These are phyloP conservation scores for Lithophane socia DNA, from an alignment of 2,888 invertebrate species.

Conservation along the genomic window DNA sequence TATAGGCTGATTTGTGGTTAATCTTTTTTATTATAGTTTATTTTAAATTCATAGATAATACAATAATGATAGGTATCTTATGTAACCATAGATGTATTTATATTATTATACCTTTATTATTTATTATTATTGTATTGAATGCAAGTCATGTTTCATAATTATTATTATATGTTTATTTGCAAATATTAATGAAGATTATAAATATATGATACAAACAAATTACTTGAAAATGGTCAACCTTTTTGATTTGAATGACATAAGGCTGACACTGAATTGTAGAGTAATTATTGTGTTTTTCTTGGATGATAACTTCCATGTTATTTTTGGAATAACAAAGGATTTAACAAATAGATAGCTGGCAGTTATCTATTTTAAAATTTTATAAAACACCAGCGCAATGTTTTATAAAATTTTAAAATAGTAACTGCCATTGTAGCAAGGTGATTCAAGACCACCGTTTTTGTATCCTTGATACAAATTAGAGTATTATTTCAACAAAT, in stretches of 20 bases:
- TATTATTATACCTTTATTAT: neutral
- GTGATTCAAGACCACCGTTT: neutral
- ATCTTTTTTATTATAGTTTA: too few species aligned
- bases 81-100: neutral
- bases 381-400: too few species aligned
- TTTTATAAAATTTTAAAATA: neutral
- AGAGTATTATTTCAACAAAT: constrained; percentile 29
- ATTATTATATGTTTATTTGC: neutral
- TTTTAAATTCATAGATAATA: too few species aligned
- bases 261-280: neutral
- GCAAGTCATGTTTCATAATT: too few species aligned
- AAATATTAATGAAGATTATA: neutral
- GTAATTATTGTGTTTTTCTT: neutral
- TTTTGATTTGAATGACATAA: neutral
- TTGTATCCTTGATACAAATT: constrained; percentile 21
- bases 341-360: constrained; percentile 1
- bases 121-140: too few species aligned
- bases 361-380: neutral
- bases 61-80: too few species aligned
- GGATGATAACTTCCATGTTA: neutral
- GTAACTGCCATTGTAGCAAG: constrained; percentile 2
- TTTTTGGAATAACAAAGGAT: constrained; percentile 25
- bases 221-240: neutral
- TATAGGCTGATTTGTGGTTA: too few species aligned
- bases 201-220: neutral